Conservation (phyloP, 2,888 invertebrate species). For the Hypercompe scribonia region DNA sequence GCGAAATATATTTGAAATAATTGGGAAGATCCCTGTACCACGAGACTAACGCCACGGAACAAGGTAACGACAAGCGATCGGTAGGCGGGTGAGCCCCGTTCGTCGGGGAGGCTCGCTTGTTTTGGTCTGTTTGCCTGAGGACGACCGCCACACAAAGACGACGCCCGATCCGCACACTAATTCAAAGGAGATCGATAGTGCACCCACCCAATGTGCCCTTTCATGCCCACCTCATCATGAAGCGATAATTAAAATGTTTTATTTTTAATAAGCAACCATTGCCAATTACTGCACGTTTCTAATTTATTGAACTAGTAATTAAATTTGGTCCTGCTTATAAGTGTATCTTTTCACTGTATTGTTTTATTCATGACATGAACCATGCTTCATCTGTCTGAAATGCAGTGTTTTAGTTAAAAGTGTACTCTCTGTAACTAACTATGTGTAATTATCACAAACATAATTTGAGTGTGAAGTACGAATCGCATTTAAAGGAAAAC, state of each 20-base stretch:
- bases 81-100: conserved; percentile 58
- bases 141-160: conserved; percentile 84
- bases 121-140: conserved; percentile 86
- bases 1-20: conserved; percentile 48
- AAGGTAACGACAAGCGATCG: conserved; percentile 73
- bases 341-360: background rate
- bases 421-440: background rate
- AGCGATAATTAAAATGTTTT: conserved; percentile 78
- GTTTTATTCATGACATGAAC: background rate
- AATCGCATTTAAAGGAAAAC: no score
- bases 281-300: conserved; percentile 28
- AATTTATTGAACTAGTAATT: conserved; percentile 2
- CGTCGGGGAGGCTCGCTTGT: conserved; percentile 73
- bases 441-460: background rate
- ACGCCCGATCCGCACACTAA: conserved; percentile 85
- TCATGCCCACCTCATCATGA: conserved; percentile 75
- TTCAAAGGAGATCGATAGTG: conserved; percentile 86
- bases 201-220: conserved; percentile 80
- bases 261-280: conserved; percentile 42
- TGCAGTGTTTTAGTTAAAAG: background rate
- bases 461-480: background rate
- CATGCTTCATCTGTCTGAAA: background rate
- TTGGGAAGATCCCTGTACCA: conserved; percentile 66
- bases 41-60: conserved; percentile 66
- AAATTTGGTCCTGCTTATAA: conserved; percentile 1